phyloP scores from a whole-genome alignment of 2,113 vertebrate species.

The Egretta garzetta region DNA sequence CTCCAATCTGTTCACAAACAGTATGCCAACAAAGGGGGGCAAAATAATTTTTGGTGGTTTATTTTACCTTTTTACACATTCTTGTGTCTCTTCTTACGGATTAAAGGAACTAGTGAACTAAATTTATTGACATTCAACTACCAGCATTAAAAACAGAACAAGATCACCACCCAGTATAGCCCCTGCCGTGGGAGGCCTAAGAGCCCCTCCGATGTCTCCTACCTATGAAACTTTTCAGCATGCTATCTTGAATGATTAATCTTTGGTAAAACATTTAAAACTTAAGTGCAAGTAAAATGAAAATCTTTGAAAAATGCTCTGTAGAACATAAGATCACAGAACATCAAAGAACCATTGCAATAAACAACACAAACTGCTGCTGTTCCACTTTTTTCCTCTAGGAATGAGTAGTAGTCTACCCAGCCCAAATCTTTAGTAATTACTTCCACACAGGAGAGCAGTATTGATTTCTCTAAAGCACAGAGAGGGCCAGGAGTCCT shows the following conservation, averaged over 20 bases:
- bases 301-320: neutral
- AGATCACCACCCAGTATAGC: neutral
- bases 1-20: neutral
- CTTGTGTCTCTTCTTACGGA: neutral
- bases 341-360: neutral
- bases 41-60: neutral
- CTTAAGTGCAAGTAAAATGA: neutral
- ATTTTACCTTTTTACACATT: neutral
- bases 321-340: neutral
- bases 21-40: neutral
- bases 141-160: neutral
- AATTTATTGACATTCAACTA: neutral
- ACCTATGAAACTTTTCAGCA: neutral
- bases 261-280: neutral
- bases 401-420: neutral
- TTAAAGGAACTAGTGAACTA: neutral
- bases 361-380: neutral
- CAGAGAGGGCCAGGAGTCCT: neutral
- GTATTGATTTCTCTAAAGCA: slow-evolving; percentile 6
- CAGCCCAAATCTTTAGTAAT: neutral
- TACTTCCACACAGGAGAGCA: neutral
- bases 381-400: neutral
- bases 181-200: neutral
- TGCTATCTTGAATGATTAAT: neutral
- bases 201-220: neutral